phyloP scores from a whole-genome alignment of 1,140 invertebrate genomes.

The Dermatophagoides farinae region DNA sequence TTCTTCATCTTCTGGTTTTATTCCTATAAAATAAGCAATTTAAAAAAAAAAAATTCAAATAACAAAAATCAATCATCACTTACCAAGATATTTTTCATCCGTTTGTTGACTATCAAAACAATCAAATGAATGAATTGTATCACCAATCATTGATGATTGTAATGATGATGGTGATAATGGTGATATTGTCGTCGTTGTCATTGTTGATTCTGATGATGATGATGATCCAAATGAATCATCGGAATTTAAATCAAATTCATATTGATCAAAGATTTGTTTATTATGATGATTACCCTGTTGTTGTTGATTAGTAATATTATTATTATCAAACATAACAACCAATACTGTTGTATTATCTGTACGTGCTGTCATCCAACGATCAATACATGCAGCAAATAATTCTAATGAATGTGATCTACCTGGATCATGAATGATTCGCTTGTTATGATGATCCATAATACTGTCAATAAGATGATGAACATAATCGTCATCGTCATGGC shows the following conservation, averaged over 20 bases:
- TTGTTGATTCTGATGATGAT: background rate
- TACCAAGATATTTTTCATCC: too few relatives aligned
- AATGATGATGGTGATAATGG: background rate
- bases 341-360: slow-evolving; percentile 90
- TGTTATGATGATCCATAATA: background rate
- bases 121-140: background rate
- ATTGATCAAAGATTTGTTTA: background rate
- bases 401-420: slow-evolving; percentile 23
- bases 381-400: slow-evolving; percentile 63
- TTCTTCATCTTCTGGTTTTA: too few relatives aligned
- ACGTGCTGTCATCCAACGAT: slow-evolving; percentile 41
- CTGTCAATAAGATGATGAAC: too few relatives aligned
- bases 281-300: background rate
- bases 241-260: background rate
- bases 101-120: background rate
- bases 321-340: slow-evolving; percentile 64
- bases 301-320: background rate
- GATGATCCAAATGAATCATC: background rate
- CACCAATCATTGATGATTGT: background rate
- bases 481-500: background rate
- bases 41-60: too few relatives aligned
- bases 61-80: too few relatives aligned
- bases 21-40: too few relatives aligned
- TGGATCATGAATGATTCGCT: slow-evolving; percentile 17
- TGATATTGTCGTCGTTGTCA: background rate